Conservation (phyloP, 1,140 invertebrate genomes). For the fruit fly (Drosophila melanogaster) region DNA sequence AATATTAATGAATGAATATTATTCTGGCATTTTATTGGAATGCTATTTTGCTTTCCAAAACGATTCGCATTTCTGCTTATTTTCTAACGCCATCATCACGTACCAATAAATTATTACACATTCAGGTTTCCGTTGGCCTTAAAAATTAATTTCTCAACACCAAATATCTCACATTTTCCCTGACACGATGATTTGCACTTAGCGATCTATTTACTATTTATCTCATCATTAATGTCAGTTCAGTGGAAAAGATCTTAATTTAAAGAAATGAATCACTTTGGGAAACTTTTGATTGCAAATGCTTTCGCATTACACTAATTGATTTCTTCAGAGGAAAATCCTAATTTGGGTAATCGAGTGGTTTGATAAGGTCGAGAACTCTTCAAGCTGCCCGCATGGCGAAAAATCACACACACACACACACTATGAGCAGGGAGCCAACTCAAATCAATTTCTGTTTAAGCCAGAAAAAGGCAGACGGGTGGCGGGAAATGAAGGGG, state of each 20-base stretch:
- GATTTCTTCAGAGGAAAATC: background rate
- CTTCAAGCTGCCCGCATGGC: slow-evolving; percentile 36
- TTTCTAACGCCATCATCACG: background rate
- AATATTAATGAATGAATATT: background rate
- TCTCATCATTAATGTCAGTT: slow-evolving; percentile 31
- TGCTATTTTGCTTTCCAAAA: background rate
- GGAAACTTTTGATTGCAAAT: slow-evolving; percentile 7
- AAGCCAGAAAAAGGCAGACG: slow-evolving; percentile 26
- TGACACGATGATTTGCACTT: slow-evolving; percentile 8
- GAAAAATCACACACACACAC: slow-evolving; percentile 6
- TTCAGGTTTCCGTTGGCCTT: background rate
- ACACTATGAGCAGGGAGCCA: slow-evolving; percentile 3
- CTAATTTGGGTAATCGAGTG: background rate
- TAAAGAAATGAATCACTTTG: slow-evolving; percentile 13
- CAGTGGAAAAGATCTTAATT: slow-evolving; percentile 30
- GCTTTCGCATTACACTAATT: slow-evolving; percentile 4
- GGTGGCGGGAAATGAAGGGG: slow-evolving; percentile 13
- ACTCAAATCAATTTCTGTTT: slow-evolving; percentile 50
- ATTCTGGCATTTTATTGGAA: no score
- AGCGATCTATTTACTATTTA: slow-evolving; percentile 6
- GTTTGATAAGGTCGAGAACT: slow-evolving; percentile 14
- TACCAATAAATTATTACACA: slow-evolving; percentile 1
- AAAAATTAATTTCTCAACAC: background rate
- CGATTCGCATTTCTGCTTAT: background rate
- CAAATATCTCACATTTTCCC: slow-evolving; percentile 5